Conservation (phyloP, 2,797 vertebrate genomes). For the Pantherophis alleghaniensis region DNA sequence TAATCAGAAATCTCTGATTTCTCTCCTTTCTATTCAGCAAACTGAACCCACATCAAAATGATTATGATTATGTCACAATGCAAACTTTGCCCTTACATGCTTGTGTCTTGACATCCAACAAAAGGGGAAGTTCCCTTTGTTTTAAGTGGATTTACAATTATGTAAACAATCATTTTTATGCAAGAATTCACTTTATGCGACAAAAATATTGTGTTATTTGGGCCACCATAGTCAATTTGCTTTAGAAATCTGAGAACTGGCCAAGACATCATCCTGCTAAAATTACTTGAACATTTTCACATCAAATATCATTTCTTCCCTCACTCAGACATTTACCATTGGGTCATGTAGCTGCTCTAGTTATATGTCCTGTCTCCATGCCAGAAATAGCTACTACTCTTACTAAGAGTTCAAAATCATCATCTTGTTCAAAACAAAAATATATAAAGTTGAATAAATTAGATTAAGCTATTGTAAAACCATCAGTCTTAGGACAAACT, state of each 20-base stretch:
- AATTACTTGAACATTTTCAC: background rate
- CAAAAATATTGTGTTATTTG: background rate
- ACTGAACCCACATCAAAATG: background rate
- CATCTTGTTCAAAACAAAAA: background rate
- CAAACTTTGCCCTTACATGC: background rate
- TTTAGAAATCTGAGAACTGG: background rate
- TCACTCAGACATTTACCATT: background rate
- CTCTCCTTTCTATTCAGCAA: background rate
- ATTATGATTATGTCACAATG: background rate
- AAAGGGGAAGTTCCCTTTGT: background rate
- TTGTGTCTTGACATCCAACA: background rate
- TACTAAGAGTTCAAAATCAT: background rate
- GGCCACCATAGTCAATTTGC: background rate
- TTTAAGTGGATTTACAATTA: background rate
- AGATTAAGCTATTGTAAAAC: background rate
- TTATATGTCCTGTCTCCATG: background rate
- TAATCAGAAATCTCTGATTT: background rate
- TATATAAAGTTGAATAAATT: background rate
- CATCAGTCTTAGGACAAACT: background rate
- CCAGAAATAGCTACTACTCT: background rate
- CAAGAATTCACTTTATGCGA: background rate
- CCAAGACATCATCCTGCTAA: background rate
- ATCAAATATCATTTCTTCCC: background rate
- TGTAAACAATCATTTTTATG: background rate
- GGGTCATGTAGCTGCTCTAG: background rate